phyloP scores from a whole-genome alignment of 2,888 invertebrate genomes.

The Tetramorium bicarinatum region DNA sequence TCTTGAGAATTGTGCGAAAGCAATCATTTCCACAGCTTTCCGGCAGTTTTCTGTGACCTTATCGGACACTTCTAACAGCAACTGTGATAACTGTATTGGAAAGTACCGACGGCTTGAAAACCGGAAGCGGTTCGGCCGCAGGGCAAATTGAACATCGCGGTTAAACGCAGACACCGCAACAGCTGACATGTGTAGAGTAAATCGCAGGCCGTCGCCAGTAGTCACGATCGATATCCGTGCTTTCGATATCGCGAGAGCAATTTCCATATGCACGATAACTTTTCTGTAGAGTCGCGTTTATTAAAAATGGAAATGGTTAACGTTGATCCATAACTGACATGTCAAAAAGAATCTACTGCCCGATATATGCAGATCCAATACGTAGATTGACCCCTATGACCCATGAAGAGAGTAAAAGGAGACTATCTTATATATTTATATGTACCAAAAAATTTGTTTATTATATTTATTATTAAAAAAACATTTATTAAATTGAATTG shows the following conservation, averaged over 20 bases:
- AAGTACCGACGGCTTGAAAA: slow-evolving; percentile 42
- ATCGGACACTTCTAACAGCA: slow-evolving; percentile 26
- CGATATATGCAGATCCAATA: background rate
- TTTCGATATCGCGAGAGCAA: slow-evolving; percentile 45
- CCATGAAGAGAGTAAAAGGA: background rate
- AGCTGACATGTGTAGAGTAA: slow-evolving; percentile 57
- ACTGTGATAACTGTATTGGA: slow-evolving; percentile 18
- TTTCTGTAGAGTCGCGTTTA: background rate
- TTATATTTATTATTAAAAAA: background rate
- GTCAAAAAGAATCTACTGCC: background rate
- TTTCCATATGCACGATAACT: slow-evolving; percentile 43
- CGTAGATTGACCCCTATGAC: background rate
- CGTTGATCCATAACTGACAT: slow-evolving; percentile 6
- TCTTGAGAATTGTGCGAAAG: background rate
- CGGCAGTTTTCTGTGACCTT: background rate
- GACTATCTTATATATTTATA: background rate
- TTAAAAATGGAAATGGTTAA: slow-evolving; percentile 9
- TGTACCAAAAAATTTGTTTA: background rate
- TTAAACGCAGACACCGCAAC: slow-evolving; percentile 64
- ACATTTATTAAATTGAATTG: background rate
- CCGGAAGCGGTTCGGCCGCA: slow-evolving; percentile 72
- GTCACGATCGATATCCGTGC: slow-evolving; percentile 30
- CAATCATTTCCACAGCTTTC: background rate
- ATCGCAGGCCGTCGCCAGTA: slow-evolving; percentile 23
- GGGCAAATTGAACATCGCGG: slow-evolving; percentile 78